Evolutionary conservation across 2,113 vertebrate species (phyloP).

Genomic region (Peucedramus taeniatus): DNA sequence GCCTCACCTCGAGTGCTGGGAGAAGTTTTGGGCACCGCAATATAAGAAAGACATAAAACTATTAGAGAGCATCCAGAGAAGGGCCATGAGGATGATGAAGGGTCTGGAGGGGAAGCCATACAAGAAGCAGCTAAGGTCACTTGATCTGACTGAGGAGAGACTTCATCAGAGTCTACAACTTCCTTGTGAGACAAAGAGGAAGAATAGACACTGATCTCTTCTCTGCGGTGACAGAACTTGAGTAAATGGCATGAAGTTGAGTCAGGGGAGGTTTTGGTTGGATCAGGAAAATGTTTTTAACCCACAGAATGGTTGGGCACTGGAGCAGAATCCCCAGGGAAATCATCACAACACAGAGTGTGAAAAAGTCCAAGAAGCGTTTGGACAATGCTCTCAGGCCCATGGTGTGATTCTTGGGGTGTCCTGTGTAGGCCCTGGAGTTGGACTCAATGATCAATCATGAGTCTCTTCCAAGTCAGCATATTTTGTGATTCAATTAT

Average conservation of each 20-base stretch:
- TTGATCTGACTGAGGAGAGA: not conserved
- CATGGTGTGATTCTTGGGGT: not conserved
- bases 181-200: not conserved
- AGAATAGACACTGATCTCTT: not conserved
- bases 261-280: not conserved
- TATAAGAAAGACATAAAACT: not conserved
- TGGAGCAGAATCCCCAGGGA: not conserved
- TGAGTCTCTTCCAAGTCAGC: not conserved
- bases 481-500: not conserved
- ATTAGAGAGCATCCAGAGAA: not conserved
- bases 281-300: not conserved
- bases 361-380: not conserved
- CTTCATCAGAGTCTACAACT: not conserved
- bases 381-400: not conserved
- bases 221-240: accelerated
- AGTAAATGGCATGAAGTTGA: not conserved
- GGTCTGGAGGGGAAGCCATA: not conserved
- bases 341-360: not conserved
- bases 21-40: not conserved
- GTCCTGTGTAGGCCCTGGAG: not conserved
- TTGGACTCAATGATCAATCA: accelerated
- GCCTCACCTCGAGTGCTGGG: not conserved
- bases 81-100: not conserved
- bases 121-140: not conserved
- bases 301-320: not conserved